Evolutionary conservation across 1,140 invertebrate species (phyloP).

Genomic region (Oncopodura yosiiana): DNA sequence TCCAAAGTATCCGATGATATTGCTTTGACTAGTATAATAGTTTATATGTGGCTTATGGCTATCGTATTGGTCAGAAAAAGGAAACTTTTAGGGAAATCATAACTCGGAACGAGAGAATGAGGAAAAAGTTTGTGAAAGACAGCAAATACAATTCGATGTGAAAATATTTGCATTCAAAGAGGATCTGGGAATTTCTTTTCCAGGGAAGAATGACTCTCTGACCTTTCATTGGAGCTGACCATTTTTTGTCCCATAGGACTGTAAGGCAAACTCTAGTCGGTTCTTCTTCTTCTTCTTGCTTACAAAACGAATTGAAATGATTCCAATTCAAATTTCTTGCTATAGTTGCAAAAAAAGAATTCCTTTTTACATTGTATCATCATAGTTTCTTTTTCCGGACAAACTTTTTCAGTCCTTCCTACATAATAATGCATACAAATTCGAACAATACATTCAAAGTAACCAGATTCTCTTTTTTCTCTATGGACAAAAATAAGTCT

Average conservation of each 20-base stretch:
- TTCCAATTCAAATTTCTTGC: constrained; percentile 32
- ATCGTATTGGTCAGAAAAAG: not conserved
- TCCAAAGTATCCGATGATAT: too few relatives aligned
- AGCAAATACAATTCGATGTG: constrained; percentile 29
- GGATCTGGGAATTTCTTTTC: constrained; percentile 13
- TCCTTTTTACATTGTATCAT: constrained; percentile 15
- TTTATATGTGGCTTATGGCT: too few relatives aligned
- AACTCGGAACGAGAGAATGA: too few relatives aligned
- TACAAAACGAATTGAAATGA: constrained; percentile 16
- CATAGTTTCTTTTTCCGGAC: not conserved
- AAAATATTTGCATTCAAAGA: constrained; percentile 32
- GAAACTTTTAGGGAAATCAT: too few relatives aligned
- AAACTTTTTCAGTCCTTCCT: constrained; percentile 20
- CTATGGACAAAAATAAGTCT: too few relatives aligned
- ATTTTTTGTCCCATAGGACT: constrained; percentile 17
- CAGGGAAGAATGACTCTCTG: constrained; percentile 11
- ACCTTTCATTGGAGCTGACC: constrained; percentile 17
- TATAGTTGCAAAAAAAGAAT: constrained; percentile 26
- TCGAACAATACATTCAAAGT: too few relatives aligned
- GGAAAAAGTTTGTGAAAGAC: too few relatives aligned
- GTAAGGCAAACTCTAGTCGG: not conserved
- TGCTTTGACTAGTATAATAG: too few relatives aligned
- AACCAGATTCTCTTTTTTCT: too few relatives aligned
- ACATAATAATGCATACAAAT: too few relatives aligned
- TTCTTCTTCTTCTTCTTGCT: not conserved